phyloP scores from a whole-genome alignment of 2,888 invertebrate species.

The Tetropium fuscum region DNA sequence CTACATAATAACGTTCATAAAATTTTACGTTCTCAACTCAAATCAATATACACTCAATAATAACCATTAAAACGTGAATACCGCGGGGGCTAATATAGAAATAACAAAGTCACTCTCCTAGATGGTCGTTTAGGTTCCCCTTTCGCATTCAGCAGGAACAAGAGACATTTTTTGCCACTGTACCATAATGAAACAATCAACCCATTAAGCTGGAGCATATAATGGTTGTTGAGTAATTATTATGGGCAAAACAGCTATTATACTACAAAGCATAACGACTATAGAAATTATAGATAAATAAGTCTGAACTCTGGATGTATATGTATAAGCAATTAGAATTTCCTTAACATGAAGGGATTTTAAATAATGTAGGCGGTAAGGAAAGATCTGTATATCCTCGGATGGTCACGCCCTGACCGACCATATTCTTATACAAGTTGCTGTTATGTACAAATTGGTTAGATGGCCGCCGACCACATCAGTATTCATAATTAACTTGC shows the following conservation, averaged over 20 bases:
- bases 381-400: too few species aligned
- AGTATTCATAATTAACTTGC: too few species aligned
- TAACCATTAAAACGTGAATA: constrained; percentile 56
- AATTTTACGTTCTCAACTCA: constrained; percentile 61
- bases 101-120: constrained; percentile 46
- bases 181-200: constrained; percentile 39
- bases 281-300: too few species aligned
- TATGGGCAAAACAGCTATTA: constrained; percentile 38
- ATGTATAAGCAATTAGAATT: too few species aligned
- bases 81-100: constrained; percentile 53
- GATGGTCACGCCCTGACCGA: too few species aligned
- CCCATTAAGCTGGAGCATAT: constrained; percentile 39
- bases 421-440: too few species aligned
- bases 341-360: too few species aligned
- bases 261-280: constrained; percentile 21
- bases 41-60: constrained; percentile 58
- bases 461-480: too few species aligned
- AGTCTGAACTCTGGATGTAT: too few species aligned
- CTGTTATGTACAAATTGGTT: too few species aligned
- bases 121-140: constrained; percentile 20
- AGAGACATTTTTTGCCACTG: constrained; percentile 45
- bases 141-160: constrained; percentile 31
- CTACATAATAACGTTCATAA: constrained; percentile 61
- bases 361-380: too few species aligned
- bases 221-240: constrained; percentile 47